Percentiles rank a stretch among this genome's conserved stretches.
phyloP scores from a whole-genome alignment of 2,797 vertebrate genomes.

The Argentina silus region DNA sequence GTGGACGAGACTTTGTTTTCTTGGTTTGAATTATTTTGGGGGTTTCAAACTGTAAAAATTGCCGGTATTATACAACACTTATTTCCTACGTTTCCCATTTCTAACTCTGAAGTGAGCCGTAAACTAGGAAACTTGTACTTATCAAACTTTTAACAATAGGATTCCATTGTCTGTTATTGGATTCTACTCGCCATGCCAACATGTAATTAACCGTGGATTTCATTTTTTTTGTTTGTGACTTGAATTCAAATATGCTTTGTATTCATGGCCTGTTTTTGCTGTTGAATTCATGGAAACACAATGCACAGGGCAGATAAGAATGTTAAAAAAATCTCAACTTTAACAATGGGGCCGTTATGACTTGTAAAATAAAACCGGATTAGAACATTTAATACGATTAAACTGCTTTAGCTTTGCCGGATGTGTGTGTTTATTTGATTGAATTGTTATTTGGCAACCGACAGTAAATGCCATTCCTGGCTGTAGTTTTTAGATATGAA shows the following conservation, averaged over 20 bases:
- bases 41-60: too few species aligned
- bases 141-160: slow-evolving; percentile 8
- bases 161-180: neutral
- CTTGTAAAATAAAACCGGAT: slow-evolving; percentile 66
- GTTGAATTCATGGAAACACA: slow-evolving; percentile 57
- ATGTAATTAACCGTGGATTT: slow-evolving; percentile 57
- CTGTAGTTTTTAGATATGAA: slow-evolving; percentile 32
- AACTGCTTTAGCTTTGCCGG: slow-evolving; percentile 68
- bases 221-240: slow-evolving; percentile 41
- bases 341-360: slow-evolving; percentile 66
- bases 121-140: slow-evolving; percentile 26
- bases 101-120: neutral
- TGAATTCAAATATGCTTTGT: slow-evolving; percentile 56
- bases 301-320: slow-evolving; percentile 67
- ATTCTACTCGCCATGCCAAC: slow-evolving; percentile 48
- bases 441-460: slow-evolving; percentile 36
- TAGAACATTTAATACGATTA: slow-evolving; percentile 71
- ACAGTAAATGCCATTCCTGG: slow-evolving; percentile 29
- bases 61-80: too few species aligned
- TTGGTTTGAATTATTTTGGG: too few species aligned
- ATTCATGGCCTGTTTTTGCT: slow-evolving; percentile 59
- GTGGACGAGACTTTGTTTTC: too few species aligned
- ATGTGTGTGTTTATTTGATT: slow-evolving; percentile 46
- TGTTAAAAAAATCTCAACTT: slow-evolving; percentile 50
- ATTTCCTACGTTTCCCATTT: too few species aligned